Conservation (phyloP, 2,113 vertebrate species). For the Hydropotes inermis region DNA sequence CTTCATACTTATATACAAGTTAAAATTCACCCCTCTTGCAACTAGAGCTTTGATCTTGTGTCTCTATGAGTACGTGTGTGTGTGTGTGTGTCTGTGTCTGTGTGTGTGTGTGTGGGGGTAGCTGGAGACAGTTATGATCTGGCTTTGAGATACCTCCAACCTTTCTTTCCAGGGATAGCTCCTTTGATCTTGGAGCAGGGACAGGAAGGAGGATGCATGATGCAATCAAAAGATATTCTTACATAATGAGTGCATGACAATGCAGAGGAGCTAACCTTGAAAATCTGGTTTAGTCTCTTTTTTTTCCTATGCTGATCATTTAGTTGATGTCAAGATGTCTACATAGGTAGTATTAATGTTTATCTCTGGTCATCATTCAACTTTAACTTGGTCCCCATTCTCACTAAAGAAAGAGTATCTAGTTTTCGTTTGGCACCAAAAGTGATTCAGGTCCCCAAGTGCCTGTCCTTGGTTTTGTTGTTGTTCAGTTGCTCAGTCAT, state of each 20-base stretch:
- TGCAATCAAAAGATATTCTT: neutral
- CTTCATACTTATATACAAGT: neutral
- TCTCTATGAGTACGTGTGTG: neutral
- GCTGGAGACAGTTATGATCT: neutral
- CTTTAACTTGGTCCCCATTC: neutral
- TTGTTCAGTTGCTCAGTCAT: rapidly evolving
- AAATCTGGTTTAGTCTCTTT: neutral
- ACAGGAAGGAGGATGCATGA: neutral
- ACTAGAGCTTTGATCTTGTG: neutral
- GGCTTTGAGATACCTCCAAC: neutral
- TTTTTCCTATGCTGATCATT: neutral
- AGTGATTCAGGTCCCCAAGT: neutral
- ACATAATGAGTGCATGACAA: neutral
- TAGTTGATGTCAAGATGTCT: neutral
- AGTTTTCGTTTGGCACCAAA: neutral
- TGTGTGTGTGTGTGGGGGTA: neutral
- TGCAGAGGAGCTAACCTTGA: neutral
- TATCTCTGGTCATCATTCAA: neutral
- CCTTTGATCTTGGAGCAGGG: neutral
- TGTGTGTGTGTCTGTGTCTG: neutral
- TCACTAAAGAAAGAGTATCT: neutral
- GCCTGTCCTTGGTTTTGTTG: neutral
- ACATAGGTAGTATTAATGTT: neutral
- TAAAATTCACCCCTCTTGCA: neutral
- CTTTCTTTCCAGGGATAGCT: neutral